Evolutionary conservation across 2,888 invertebrate species (phyloP).

Genomic region (Lumbricus terrestris): DNA sequence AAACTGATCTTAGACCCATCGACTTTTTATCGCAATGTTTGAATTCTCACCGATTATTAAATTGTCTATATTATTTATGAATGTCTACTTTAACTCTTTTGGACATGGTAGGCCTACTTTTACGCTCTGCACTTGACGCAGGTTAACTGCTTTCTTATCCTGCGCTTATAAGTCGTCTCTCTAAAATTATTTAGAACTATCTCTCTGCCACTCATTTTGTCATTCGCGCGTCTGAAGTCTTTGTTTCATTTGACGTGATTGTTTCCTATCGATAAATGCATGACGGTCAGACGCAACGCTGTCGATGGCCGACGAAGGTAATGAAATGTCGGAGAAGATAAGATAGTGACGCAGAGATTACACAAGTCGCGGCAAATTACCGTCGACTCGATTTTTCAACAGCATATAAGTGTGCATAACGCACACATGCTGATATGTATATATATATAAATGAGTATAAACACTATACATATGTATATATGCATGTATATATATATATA

Average conservation of each 20-base stretch:
- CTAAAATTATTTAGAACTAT: neutral
- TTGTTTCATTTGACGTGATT: neutral
- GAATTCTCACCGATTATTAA: neutral
- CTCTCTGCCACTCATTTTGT: neutral
- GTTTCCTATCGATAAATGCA: slow-evolving; percentile 3
- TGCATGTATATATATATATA: neutral
- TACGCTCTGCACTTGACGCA: neutral
- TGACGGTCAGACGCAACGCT: neutral
- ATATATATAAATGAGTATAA: too few relatives aligned
- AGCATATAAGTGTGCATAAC: neutral
- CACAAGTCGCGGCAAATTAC: neutral
- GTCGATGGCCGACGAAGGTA: neutral
- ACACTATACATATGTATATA: neutral
- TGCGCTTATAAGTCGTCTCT: neutral
- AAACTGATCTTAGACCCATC: too few relatives aligned
- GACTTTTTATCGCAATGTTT: too few relatives aligned
- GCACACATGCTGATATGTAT: too few relatives aligned
- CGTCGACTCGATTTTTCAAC: neutral
- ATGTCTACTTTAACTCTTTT: neutral
- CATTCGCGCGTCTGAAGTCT: neutral
- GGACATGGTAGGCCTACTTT: neutral
- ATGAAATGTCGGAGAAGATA: neutral
- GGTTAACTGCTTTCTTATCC: neutral
- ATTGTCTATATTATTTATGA: neutral
- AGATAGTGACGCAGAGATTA: slow-evolving; percentile 4